phyloP scores from a whole-genome alignment of 2,797 vertebrate genomes.

The Myiothlypis chrysogaster region DNA sequence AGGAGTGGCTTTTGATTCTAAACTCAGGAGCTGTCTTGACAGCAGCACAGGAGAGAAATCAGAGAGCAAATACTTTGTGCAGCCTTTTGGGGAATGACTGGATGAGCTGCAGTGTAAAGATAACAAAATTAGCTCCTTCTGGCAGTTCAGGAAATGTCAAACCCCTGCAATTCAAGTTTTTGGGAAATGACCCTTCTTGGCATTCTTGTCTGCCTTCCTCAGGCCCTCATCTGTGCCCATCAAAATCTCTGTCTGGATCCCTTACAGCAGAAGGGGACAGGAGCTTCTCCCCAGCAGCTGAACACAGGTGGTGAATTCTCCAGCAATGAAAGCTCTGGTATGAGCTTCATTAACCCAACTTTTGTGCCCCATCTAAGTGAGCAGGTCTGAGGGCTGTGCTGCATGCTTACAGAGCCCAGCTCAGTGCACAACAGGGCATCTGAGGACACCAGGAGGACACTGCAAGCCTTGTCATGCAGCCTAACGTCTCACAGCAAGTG shows the following conservation, averaged over 20 bases:
- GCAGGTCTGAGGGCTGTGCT: neutral
- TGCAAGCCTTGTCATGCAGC: constrained; percentile 21
- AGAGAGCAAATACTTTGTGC: neutral
- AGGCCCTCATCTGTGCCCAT: neutral
- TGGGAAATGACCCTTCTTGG: neutral
- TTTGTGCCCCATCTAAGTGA: neutral
- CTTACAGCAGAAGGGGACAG: neutral
- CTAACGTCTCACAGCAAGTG: constrained; percentile 22
- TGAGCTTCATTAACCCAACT: neutral
- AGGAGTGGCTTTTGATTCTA: neutral
- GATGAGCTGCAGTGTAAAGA: neutral
- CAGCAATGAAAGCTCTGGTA: neutral
- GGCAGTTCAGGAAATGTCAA: neutral
- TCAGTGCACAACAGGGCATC: neutral
- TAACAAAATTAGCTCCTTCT: neutral
- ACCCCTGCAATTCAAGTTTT: neutral
- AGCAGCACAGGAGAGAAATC: neutral
- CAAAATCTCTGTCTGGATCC: neutral
- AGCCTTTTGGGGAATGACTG: neutral
- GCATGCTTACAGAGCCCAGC: neutral
- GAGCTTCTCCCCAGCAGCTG: neutral
- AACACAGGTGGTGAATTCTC: neutral
- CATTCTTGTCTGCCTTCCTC: neutral
- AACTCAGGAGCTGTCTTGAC: neutral
- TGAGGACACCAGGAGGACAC: constrained; percentile 21